Evolutionary conservation across 2,797 vertebrate genomes (phyloP).

Genomic region (Aythya fuligula): DNA sequence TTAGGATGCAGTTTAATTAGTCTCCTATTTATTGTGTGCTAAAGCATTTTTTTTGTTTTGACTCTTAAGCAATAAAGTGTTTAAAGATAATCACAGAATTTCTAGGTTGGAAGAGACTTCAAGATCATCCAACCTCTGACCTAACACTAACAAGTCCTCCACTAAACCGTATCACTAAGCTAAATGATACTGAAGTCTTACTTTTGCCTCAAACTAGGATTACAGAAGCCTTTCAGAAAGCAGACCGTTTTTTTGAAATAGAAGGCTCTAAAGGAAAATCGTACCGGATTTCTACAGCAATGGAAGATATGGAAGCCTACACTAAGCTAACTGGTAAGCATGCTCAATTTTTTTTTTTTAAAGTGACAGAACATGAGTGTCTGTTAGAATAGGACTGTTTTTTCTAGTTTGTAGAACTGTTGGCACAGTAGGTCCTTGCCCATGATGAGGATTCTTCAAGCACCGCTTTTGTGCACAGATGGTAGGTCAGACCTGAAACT

Average conservation of each 20-base stretch:
- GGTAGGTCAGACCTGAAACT: not conserved
- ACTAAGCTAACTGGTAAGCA: constrained; percentile 91
- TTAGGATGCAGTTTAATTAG: not conserved
- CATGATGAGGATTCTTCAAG: not conserved
- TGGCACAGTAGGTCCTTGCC: not conserved
- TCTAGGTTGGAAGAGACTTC: too few relatives aligned
- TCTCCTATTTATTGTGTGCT: not conserved
- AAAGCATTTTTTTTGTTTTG: not conserved
- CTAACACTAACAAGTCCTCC: too few relatives aligned
- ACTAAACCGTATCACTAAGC: too few relatives aligned
- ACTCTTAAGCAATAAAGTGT: not conserved
- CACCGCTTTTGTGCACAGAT: not conserved
- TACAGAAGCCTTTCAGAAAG: constrained; percentile 92
- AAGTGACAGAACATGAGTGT: not conserved
- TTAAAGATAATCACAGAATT: not conserved
- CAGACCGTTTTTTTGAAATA: constrained; percentile 85
- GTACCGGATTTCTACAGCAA: constrained; percentile 87
- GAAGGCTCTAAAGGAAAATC: constrained; percentile 78
- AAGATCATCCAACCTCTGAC: too few relatives aligned
- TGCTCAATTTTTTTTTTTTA: not conserved
- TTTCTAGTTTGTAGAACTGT: not conserved
- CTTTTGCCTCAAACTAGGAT: constrained; percentile 83
- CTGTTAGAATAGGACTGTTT: not conserved
- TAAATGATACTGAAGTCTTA: not conserved
- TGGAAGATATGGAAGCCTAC: constrained; percentile 96